phyloP scores from a whole-genome alignment of 2,113 vertebrate genomes.

The Riparia riparia region DNA sequence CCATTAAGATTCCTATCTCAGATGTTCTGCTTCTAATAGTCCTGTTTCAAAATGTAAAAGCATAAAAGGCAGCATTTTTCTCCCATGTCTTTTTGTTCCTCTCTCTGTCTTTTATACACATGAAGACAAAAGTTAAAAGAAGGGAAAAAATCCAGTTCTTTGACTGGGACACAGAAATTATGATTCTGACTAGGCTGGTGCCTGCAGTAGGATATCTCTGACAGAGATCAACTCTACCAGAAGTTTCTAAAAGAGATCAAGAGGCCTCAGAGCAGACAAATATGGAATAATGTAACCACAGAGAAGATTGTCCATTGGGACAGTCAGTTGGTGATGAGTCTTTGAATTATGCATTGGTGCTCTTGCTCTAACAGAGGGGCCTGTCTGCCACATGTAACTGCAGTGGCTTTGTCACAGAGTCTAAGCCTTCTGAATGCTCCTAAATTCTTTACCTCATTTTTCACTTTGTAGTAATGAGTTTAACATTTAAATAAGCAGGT shows the following conservation, averaged over 20 bases:
- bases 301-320: background rate
- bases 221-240: background rate
- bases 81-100: background rate
- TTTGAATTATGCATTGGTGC: fast-evolving
- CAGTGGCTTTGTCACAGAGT: fast-evolving
- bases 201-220: background rate
- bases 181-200: background rate
- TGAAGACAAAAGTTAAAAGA: conserved; percentile 5
- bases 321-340: background rate
- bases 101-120: background rate
- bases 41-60: background rate
- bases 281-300: background rate
- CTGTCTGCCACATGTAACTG: background rate
- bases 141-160: background rate
- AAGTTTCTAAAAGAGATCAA: background rate
- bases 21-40: conserved; percentile 32
- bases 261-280: background rate
- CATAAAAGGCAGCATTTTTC: background rate
- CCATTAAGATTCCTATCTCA: conserved; percentile 43
- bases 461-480: background rate
- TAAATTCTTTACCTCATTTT: background rate
- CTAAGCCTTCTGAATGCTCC: background rate
- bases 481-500: background rate
- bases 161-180: background rate
- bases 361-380: fast-evolving